Evolutionary conservation across 2,797 vertebrate genomes (phyloP), one percentile per base, ranked within the genome.

Genomic region (Megalops cyprinoides): DNA sequence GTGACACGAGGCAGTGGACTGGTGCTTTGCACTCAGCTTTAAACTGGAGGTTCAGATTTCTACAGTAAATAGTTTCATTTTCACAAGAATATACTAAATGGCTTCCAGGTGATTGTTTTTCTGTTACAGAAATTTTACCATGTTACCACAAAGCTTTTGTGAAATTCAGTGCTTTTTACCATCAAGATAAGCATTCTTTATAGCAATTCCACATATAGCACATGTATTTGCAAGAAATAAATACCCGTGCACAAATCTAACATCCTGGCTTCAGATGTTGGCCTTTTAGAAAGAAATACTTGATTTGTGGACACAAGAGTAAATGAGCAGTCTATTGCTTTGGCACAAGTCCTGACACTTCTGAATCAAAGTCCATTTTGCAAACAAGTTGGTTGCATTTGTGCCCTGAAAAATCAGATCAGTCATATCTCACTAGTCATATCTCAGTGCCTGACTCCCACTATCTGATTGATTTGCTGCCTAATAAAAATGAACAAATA

Each of bases 11-110:
- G 28, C 60, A 34, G 28, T 65, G 31, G 65, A 10, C 5, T 6
- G 71, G 39, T n/a, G 20, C 67, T 71, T 71, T n/a, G 55, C 25
- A n/a, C 55, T 58, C 58, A 58, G 55, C 55, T 58, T 25, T 34
- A 65, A 37, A 14, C 31, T 65, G 8, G 58, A 12, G 28, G 62
- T 37, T 65, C 6, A 2, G 18, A 34, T 37, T 65, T 65, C 31
- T 37, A 12, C 25, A 65, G 62, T 37, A 4, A 53, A 53, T 10
- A 53, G 51, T 14, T 14, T 18, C 53, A 18, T 14, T 14, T n/a
- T 58, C 55, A n/a, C n/a, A 58, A n/a, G 23, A 5, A 25, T 58
- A 9, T 25, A 53, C 55, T 5, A 58, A 58, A n/a, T n/a, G 1
- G n/a, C 55, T n/a, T n/a, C 25, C n/a, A 58, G n/a, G 23, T 53